Evolutionary conservation across 2,888 invertebrate species (phyloP), one percentile per base, ranked within the genome.

Genomic region (Latrodectus elegans): DNA sequence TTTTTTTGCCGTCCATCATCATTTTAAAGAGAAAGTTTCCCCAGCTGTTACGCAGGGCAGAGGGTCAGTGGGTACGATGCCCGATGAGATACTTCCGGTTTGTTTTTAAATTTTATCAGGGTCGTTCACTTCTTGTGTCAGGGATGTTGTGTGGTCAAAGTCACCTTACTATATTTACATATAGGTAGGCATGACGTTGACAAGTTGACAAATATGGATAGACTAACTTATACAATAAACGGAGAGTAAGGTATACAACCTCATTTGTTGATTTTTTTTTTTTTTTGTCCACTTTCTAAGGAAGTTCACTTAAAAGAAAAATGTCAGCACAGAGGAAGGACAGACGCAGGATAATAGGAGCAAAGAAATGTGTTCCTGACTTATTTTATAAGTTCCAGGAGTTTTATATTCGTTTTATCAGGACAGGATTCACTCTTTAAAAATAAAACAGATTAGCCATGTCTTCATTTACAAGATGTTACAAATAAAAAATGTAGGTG

Each of bases 1-100:
- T 80, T 79, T 83, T 71, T 67, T 76, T 73, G 53, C 55, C 64
- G 79, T 74, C 55, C 70, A 67, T 52, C 74, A 55, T 64, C 80
- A 60, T 49, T 26, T 15, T 4, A 38, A 67, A n/a, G n/a, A 67
- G 12, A 70, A 74, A 71, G 68, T 64, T 68, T 75, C 15, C 70
- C 80, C 85, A 85, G 85, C 79, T 85, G 85, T 74, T 74, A 60
- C 17, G 55, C 74, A 74, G 85, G 79, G 73, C 80, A 85, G 70
- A 70, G 80, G 84, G 85, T 85, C 80, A 85, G 85, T 76, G 52
- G 85, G 73, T 68, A 60, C 70, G 79, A 79, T 78, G 78, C 79
- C 85, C 85, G 80, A 60, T 51, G 17, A 11, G 3, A 64, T 75
- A 75, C 71, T 85, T 85, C 85, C 85, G 80, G 75, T 79, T 80